Evolutionary conservation across 2,888 invertebrate species (phyloP).

Genomic region (Cetonia aurata): DNA sequence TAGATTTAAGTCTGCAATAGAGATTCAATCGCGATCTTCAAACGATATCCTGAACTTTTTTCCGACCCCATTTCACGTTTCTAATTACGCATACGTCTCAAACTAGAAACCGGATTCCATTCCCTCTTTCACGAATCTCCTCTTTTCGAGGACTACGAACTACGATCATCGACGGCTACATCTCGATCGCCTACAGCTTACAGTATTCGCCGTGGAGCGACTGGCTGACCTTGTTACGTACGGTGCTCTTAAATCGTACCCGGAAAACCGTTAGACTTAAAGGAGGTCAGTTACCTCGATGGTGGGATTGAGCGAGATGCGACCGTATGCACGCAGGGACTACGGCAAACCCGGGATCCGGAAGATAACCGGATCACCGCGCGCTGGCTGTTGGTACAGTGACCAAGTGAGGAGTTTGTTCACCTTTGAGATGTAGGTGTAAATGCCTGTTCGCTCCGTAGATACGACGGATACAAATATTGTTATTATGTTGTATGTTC

Average conservation of each 20-base stretch:
- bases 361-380: constrained; percentile 43
- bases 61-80: no score
- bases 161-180: background rate
- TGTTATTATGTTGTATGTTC: background rate
- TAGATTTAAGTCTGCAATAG: no score
- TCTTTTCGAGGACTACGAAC: background rate
- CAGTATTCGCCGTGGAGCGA: constrained; percentile 9
- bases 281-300: constrained; percentile 56
- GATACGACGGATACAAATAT: constrained; percentile 10
- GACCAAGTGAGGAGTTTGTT: constrained; percentile 53
- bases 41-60: no score
- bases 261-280: constrained; percentile 54
- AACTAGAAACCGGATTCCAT: constrained; percentile 23
- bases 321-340: constrained; percentile 49
- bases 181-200: constrained; percentile 29
- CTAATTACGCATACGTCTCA: background rate
- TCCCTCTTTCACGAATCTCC: constrained; percentile 8
- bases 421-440: constrained; percentile 47
- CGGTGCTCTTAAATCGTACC: constrained; percentile 48
- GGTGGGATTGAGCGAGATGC: constrained; percentile 40
- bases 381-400: constrained; percentile 50
- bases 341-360: constrained; percentile 45
- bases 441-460: background rate
- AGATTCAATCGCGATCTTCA: no score
- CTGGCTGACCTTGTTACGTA: constrained; percentile 50